These are phyloP conservation scores for Chrysomela aeneicollis DNA, from an alignment of 2,888 invertebrate genomes.

Conservation along the genomic window DNA sequence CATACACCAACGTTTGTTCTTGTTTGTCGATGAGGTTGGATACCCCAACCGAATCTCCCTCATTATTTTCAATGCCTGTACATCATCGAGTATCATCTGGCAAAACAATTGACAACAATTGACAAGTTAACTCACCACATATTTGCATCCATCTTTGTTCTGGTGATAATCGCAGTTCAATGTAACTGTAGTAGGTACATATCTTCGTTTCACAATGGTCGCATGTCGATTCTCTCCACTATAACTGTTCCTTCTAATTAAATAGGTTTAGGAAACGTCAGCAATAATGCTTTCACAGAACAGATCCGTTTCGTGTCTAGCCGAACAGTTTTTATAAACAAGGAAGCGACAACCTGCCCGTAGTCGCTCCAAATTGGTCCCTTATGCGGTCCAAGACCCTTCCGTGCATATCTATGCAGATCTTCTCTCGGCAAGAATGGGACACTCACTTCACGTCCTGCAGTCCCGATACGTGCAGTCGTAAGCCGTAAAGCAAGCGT, in stretches of 20 bases:
- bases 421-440: conserved; percentile 36
- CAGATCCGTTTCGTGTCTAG: neutral
- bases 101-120: no score
- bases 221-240: neutral
- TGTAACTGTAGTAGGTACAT: no score
- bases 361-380: conserved; percentile 37
- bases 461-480: conserved; percentile 19
- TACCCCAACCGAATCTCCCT: no score
- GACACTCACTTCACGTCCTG: conserved; percentile 16
- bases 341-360: conserved; percentile 10
- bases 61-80: no score
- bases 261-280: neutral
- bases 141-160: no score
- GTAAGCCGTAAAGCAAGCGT: conserved; percentile 57
- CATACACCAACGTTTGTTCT: no score
- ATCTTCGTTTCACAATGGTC: neutral
- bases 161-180: no score
- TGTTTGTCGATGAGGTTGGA: no score
- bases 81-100: no score
- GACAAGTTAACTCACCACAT: no score
- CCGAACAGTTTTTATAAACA: neutral
- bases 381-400: conserved; percentile 39
- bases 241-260: neutral
- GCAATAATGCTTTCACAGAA: neutral
- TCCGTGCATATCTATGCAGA: conserved; percentile 43